Evolutionary conservation across 2,113 vertebrate genomes (phyloP).

Genomic region (Eubucco bourcierii): DNA sequence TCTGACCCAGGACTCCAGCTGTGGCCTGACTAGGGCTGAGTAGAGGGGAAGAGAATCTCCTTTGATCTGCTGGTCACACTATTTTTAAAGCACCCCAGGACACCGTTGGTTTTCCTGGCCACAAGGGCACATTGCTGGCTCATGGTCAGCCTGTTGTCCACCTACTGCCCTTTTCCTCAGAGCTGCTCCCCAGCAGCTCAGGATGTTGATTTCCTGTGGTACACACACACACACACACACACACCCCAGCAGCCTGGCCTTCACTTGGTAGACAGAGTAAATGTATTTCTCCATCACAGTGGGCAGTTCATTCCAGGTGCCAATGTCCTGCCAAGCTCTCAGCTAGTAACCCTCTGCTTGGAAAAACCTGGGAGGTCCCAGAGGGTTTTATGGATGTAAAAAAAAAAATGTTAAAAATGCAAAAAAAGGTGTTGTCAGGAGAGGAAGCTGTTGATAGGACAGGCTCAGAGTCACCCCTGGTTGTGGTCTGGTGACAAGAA

Average conservation of each 20-base stretch:
- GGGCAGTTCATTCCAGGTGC: background rate
- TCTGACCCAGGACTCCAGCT: too few species aligned
- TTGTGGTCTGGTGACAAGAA: fast-evolving
- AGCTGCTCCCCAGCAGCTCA: background rate
- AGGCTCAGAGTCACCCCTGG: fast-evolving
- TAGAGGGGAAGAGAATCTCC: too few species aligned
- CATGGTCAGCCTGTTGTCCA: too few species aligned
- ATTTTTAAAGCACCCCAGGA: too few species aligned
- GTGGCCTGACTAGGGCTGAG: too few species aligned
- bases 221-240: too few species aligned
- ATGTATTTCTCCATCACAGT: background rate
- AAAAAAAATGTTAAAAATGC: background rate
- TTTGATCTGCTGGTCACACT: too few species aligned
- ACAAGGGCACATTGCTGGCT: too few species aligned
- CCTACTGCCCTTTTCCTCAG: background rate
- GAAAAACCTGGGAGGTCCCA: background rate
- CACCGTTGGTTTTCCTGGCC: too few species aligned
- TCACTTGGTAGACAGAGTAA: background rate
- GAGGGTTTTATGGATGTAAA: background rate
- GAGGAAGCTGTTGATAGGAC: background rate
- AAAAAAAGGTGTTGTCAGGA: background rate
- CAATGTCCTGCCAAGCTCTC: background rate
- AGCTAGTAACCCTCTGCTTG: background rate
- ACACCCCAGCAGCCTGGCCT: background rate
- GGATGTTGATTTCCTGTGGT: too few species aligned